Evolutionary conservation across 1,140 invertebrate genomes (phyloP).

Genomic region (Teleogryllus occipitalis): DNA sequence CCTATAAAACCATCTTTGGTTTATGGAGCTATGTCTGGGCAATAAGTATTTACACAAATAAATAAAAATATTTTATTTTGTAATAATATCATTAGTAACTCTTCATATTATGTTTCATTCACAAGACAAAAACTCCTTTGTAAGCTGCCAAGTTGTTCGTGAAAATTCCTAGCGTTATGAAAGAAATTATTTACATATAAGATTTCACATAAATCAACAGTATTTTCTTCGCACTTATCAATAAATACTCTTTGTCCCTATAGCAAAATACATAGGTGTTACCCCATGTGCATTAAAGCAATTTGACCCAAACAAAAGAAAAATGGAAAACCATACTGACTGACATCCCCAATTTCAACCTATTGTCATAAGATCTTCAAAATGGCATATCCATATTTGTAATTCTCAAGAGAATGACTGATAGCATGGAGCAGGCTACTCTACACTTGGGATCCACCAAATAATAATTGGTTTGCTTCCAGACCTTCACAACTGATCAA

Average conservation of each 20-base stretch:
- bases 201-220: not conserved
- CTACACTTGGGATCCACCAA: not conserved
- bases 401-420: not conserved
- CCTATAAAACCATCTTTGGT: conserved; percentile 4
- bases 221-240: not conserved
- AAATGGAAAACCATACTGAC: not conserved
- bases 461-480: not conserved
- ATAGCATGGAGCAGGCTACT: not conserved
- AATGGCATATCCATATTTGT: not conserved
- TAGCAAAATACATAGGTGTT: not conserved
- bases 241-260: not conserved
- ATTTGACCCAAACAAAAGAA: not conserved
- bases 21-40: not conserved
- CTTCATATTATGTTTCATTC: not conserved
- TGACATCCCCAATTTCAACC: not conserved
- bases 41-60: conserved; percentile 6
- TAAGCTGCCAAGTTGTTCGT: not conserved
- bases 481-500: not conserved
- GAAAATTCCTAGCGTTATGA: not conserved
- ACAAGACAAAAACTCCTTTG: not conserved
- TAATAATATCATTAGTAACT: conserved; percentile 1
- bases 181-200: not conserved
- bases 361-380: not conserved
- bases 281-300: not conserved
- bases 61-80: not conserved